Conservation (phyloP, 2,888 invertebrate genomes). For the Hypsopygia costalis region DNA sequence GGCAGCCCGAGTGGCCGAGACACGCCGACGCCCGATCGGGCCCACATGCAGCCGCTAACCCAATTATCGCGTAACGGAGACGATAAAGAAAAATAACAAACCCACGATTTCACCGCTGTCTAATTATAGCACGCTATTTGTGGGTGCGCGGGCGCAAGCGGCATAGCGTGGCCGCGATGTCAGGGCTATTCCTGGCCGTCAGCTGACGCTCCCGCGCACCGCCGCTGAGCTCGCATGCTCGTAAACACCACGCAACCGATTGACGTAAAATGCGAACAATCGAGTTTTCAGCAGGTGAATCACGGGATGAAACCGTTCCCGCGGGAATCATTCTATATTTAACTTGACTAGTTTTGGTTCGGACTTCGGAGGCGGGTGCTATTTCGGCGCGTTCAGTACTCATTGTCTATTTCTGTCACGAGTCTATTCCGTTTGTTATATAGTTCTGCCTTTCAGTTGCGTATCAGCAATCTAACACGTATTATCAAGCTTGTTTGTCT, state of each 20-base stretch:
- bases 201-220: constrained; percentile 71
- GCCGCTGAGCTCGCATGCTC: constrained; percentile 41
- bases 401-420: constrained; percentile 64
- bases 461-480: constrained; percentile 3
- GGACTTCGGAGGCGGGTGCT: constrained; percentile 75
- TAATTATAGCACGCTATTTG: constrained; percentile 79
- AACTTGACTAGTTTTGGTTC: constrained; percentile 78
- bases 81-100: constrained; percentile 81
- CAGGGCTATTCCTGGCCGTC: constrained; percentile 79
- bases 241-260: constrained; percentile 77
- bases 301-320: constrained; percentile 73
- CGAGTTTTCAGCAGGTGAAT: constrained; percentile 79
- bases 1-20: constrained; percentile 52
- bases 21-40: constrained; percentile 74
- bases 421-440: constrained; percentile 50
- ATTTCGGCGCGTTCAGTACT: constrained; percentile 66
- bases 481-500: constrained; percentile 2
- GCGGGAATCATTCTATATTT: constrained; percentile 70
- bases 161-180: constrained; percentile 78
- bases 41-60: constrained; percentile 78
- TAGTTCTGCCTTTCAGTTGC: constrained; percentile 5
- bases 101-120: constrained; percentile 79
- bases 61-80: constrained; percentile 79
- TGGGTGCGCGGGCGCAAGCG: constrained; percentile 76
- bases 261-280: constrained; percentile 79